Evolutionary conservation across 2,797 vertebrate genomes (phyloP).

Genomic region (Heteromormyrus szaboi): DNA sequence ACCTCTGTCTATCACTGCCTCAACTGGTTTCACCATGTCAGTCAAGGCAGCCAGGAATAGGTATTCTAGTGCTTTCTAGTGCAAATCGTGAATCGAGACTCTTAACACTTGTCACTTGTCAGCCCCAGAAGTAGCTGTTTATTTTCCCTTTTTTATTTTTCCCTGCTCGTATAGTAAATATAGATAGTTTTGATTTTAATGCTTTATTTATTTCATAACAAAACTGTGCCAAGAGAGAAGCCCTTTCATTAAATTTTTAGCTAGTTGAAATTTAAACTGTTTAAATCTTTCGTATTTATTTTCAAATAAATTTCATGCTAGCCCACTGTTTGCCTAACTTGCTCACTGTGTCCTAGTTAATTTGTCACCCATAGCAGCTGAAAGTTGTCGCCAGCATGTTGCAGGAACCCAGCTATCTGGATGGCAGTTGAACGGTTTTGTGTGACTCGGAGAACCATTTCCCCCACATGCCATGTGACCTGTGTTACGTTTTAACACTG

Average conservation of each 20-base stretch:
- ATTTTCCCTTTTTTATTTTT: background rate
- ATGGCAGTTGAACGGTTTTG: background rate
- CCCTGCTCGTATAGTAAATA: conserved; percentile 43
- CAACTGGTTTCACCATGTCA: background rate
- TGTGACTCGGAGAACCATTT: background rate
- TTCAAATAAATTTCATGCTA: background rate
- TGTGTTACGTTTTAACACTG: background rate
- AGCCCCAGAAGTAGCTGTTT: background rate
- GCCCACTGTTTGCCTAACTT: background rate
- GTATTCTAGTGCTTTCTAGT: background rate
- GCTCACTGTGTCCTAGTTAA: conserved; percentile 4
- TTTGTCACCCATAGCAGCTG: background rate
- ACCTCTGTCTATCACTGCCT: conserved; percentile 29
- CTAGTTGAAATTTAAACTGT: conserved; percentile 50
- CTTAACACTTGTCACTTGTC: background rate
- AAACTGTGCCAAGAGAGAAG: conserved; percentile 69
- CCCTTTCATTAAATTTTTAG: conserved; percentile 72
- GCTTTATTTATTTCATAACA: conserved; percentile 80
- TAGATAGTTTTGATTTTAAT: conserved; percentile 71
- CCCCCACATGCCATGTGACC: background rate
- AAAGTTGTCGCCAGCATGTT: background rate
- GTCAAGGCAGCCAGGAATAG: background rate
- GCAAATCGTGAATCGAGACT: background rate
- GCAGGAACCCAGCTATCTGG: background rate
- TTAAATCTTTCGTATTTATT: conserved; percentile 1